phyloP scores from a whole-genome alignment of 1,140 invertebrate species.

The Drosophila hydei region DNA sequence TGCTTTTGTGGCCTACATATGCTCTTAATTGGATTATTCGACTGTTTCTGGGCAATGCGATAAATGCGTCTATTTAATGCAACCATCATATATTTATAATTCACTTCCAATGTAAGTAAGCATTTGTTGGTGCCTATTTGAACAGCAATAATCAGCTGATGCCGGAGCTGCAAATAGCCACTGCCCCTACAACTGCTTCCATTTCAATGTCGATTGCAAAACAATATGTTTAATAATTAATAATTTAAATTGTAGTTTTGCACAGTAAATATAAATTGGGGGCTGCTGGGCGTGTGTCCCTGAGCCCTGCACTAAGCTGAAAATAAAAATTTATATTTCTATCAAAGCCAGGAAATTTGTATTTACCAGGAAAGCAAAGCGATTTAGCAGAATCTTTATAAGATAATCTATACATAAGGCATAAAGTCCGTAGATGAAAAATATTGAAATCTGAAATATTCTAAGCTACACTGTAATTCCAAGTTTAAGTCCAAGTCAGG shows the following conservation, averaged over 20 bases:
- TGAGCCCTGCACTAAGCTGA: no score
- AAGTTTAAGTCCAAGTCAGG: no score
- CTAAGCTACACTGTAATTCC: no score
- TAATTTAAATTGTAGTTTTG: neutral
- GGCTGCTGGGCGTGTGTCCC: neutral
- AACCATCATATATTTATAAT: neutral
- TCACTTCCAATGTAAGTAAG: neutral
- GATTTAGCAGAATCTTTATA: no score
- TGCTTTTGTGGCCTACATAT: constrained; percentile 62
- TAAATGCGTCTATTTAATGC: constrained; percentile 1
- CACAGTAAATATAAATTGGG: no score
- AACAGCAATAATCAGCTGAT: constrained; percentile 16
- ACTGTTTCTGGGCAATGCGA: constrained; percentile 7
- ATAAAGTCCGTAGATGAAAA: no score
- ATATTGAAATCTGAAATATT: no score
- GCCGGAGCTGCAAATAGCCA: constrained; percentile 1
- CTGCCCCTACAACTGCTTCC: neutral
- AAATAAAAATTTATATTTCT: no score
- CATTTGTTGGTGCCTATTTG: constrained; percentile 4
- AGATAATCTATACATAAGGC: no score
- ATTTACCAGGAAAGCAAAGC: no score
- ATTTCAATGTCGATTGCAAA: neutral
- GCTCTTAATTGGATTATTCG: constrained; percentile 70
- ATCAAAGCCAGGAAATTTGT: no score
- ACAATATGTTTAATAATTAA: neutral